phyloP scores from a whole-genome alignment of 2,797 vertebrate genomes.

The Discoglossus pictus region DNA sequence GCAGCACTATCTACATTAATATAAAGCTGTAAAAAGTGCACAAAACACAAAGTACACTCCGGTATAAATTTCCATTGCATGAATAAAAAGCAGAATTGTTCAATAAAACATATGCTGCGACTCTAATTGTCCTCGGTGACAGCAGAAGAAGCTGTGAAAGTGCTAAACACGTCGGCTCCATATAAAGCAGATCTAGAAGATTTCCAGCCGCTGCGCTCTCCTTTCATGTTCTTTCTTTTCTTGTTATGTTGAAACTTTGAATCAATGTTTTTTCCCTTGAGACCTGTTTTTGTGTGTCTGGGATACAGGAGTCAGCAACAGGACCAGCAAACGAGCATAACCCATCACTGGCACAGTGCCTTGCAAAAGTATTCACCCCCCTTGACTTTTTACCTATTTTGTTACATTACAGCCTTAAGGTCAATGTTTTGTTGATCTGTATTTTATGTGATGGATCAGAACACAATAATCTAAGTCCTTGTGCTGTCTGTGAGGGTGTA shows the following conservation, averaged over 20 bases:
- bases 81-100: constrained; percentile 9
- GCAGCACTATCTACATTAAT: constrained; percentile 8
- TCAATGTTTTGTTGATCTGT: too few relatives aligned
- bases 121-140: constrained; percentile 25
- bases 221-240: background rate
- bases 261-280: background rate
- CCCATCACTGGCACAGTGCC: too few relatives aligned
- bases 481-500: too few relatives aligned
- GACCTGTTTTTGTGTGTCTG: background rate
- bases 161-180: background rate
- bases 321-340: too few relatives aligned
- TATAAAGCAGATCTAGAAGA: constrained; percentile 5
- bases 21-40: background rate
- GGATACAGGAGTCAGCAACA: too few relatives aligned
- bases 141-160: background rate
- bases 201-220: background rate
- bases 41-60: background rate
- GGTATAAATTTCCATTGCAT: constrained; percentile 4
- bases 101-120: background rate
- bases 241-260: too few relatives aligned
- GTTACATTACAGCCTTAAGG: too few relatives aligned
- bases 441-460: too few relatives aligned
- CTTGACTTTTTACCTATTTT: too few relatives aligned
- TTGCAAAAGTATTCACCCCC: too few relatives aligned
- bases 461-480: too few relatives aligned